These are phyloP conservation scores for Delichon dasypus DNA, from an alignment of 2,797 vertebrate genomes.

Conservation along the genomic window DNA sequence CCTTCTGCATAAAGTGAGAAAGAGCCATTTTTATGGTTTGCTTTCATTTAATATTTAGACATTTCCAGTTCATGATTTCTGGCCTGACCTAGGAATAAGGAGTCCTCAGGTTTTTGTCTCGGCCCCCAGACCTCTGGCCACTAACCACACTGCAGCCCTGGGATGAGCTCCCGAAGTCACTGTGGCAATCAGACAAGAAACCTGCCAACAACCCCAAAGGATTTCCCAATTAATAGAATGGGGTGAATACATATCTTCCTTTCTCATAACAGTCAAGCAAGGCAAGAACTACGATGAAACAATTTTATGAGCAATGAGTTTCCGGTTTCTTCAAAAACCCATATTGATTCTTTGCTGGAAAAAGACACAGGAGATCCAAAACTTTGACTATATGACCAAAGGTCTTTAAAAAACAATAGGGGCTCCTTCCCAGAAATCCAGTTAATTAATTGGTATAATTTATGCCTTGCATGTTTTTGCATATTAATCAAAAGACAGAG, in stretches of 20 bases:
- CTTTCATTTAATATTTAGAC: background rate
- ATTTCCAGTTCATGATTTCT: background rate
- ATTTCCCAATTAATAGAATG: background rate
- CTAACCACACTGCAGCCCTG: background rate
- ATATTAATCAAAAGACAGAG: constrained; percentile 33
- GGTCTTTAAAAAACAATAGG: constrained; percentile 18
- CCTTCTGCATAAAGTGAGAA: background rate
- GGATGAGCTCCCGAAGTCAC: rapidly evolving
- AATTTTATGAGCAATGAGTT: background rate
- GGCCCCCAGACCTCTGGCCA: background rate
- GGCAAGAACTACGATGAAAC: background rate
- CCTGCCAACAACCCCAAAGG: background rate
- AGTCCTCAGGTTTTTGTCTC: background rate
- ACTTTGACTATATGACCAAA: background rate
- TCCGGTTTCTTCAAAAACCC: background rate
- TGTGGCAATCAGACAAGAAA: background rate
- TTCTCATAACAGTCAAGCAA: background rate
- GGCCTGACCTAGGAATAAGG: background rate
- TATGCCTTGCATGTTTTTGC: constrained; percentile 27
- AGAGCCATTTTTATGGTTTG: background rate
- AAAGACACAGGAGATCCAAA: background rate
- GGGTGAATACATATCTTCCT: background rate
- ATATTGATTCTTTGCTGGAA: background rate
- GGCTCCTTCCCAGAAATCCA: constrained; percentile 27
- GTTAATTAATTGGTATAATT: constrained; percentile 41